Evolutionary conservation across 2,113 vertebrate genomes (phyloP), one percentile per base, ranked within the genome.

Genomic region (Larimichthys crocea): DNA sequence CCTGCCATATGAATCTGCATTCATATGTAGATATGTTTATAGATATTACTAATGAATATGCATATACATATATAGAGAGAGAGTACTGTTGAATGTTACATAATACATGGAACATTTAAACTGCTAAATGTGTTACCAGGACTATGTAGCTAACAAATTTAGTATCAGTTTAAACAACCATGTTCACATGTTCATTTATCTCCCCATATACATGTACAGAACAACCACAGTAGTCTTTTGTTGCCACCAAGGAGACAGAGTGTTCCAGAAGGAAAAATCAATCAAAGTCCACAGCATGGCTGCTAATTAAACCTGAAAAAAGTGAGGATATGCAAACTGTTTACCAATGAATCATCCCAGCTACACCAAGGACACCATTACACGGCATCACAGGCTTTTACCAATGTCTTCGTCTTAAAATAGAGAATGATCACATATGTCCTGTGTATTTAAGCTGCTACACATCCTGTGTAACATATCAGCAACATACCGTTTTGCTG

Each of bases 291-390:
- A 74, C 72, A 35, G 67, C 75, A 48, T 17, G 60, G 70, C 76
- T 62, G 71, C 85, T 90, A 90, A 92, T 89, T 90, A 89, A 86
- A 91, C 64, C 83, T 83, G 83, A 80, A 78, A 65, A 89, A 90
- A 75, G 77, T 73, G 68, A 83, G 68, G 74, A 76, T 62, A 83
- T 76, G 76, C 79, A 84, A 83, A 88, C 74, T 78, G 84, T 84
- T 85, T 82, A 59, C 57, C 81, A 85, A 84, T 85, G 64, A 83
- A 80, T 87, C 73, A 71, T 55, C 73, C 55, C 63, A 76, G 64
- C 64, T 48, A 73, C 5, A 15, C 70, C 77, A 84, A 86, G 80
- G 67, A 79, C 63, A 71, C 29, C 15, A 52, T 76, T 63, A 76
- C 20, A 26, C 49, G 52, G 52, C 12, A 73, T 79, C 20, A 20